Percentiles rank a stretch among this genome's conserved stretches.
Evolutionary conservation across 1,140 invertebrate species (phyloP).

Genomic region (Drosophila sp.): DNA sequence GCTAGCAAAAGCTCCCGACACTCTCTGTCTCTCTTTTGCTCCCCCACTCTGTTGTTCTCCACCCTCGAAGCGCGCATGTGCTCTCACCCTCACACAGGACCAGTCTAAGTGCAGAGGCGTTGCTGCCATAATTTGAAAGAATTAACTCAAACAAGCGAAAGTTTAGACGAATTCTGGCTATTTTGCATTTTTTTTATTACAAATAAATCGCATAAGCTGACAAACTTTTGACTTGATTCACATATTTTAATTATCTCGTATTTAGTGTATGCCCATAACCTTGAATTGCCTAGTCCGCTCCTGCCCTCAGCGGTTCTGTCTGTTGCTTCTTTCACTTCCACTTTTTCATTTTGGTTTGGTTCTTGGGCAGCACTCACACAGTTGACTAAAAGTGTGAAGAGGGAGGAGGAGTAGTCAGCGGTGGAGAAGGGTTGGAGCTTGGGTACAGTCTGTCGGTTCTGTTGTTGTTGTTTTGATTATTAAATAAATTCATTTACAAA

Average conservation of each 20-base stretch:
- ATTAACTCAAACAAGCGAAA: neutral
- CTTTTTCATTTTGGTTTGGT: slow-evolving; percentile 57
- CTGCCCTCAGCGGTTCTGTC: slow-evolving; percentile 41
- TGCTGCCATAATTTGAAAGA: no score
- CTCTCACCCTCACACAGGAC: neutral
- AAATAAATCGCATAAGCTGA: neutral
- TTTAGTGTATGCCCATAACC: no score
- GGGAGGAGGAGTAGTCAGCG: slow-evolving; percentile 18
- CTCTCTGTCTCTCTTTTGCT: neutral
- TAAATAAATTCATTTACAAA: slow-evolving; percentile 75
- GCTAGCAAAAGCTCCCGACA: slow-evolving; percentile 54
- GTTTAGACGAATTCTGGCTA: slow-evolving; percentile 64
- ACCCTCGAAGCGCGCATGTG: slow-evolving; percentile 1
- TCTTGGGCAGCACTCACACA: slow-evolving; percentile 17
- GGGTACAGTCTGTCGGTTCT: slow-evolving; percentile 67
- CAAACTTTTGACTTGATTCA: no score
- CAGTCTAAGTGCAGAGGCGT: neutral
- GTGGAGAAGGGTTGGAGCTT: slow-evolving; percentile 32
- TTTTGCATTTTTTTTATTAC: neutral
- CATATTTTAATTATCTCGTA: neutral
- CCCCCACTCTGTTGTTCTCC: neutral
- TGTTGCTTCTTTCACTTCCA: slow-evolving; percentile 78
- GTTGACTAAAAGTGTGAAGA: slow-evolving; percentile 15
- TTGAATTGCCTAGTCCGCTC: slow-evolving; percentile 2
- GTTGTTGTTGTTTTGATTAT: slow-evolving; percentile 77